Evolutionary conservation across 92 coral and sea anemone genomes (phyloP), one percentile per base, ranked within the genome.

Genomic region (Phenganax marumi): DNA sequence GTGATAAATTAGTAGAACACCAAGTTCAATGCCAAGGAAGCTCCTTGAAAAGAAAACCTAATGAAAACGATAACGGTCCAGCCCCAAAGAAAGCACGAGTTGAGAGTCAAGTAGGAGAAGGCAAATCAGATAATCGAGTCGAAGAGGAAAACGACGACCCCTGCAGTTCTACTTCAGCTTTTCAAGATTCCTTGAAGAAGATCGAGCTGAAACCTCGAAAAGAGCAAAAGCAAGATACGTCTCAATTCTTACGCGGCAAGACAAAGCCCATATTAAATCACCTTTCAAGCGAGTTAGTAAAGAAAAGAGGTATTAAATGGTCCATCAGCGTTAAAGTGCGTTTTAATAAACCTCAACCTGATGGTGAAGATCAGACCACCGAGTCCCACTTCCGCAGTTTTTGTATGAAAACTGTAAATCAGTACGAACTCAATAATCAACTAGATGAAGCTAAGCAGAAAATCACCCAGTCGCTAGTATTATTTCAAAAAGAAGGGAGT

Each of bases 401-500:
- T 0, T 50, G 86, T 17, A 85, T 62, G 76, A 66, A 73, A 19
- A 8, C 86, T 26, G 85, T 85, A 6, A 79, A 79, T 46, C 5
- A 74, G 5, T 19, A 81, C 5, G 88, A 85, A 54, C 47, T 85
- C 0, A 74, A 62, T 6, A 47, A 84, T 16, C 87, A 84, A 43
- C 33, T 85, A 16, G 52, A 50, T 23, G 85, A 85, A 49, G 77
- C 66, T 8, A 85, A 12, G 12, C 63, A 85, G 48, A 85, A 79
- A 53, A 39, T 85, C 12, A 24, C 17, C 5, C 12, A 12, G 12
- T 23, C 85, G 0, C 63, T 84, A 33, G 61, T 58, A 10, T 16
- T 50, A 3, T 79, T 75, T 47, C 85, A 79, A 52, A 79, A 68
- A 19, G 88, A 85, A 79, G 88, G 88, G 4, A 78, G 78, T 33